These are phyloP conservation scores for Latrodectus hesperus DNA, from an alignment of 2,888 invertebrate genomes.

Conservation along the genomic window DNA sequence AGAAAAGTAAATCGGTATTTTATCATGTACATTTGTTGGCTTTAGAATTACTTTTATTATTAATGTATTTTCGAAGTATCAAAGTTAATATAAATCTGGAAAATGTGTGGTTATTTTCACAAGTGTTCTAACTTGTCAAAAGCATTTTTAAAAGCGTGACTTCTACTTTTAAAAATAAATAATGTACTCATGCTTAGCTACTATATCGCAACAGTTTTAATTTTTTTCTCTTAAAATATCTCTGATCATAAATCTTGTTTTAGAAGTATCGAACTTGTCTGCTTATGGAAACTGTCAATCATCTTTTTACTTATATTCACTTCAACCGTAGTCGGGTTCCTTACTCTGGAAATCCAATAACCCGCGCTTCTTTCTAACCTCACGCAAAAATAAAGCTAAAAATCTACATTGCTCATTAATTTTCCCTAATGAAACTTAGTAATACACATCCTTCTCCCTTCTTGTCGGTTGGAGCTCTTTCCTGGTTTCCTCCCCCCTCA, in stretches of 20 bases:
- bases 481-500: neutral
- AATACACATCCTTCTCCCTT: constrained; percentile 20
- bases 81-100: too few species aligned
- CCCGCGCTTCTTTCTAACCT: neutral
- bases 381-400: constrained; percentile 2
- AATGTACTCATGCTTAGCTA: neutral
- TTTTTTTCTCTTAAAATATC: neutral
- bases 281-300: constrained; percentile 30
- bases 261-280: neutral
- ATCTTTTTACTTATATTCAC: neutral
- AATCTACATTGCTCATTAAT: constrained; percentile 32
- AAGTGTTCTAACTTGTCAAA: too few species aligned
- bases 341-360: constrained; percentile 1
- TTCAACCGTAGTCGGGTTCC: neutral
- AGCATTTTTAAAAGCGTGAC: too few species aligned
- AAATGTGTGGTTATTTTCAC: too few species aligned
- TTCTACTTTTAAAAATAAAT: neutral
- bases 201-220: neutral
- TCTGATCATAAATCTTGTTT: neutral
- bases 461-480: neutral
- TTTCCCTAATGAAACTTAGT: constrained; percentile 60
- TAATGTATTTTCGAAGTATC: too few species aligned
- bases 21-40: too few species aligned
- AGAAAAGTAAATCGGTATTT: too few species aligned
- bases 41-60: too few species aligned